Evolutionary conservation across 2,888 invertebrate species (phyloP).

Genomic region (Pseudoips prasinana): DNA sequence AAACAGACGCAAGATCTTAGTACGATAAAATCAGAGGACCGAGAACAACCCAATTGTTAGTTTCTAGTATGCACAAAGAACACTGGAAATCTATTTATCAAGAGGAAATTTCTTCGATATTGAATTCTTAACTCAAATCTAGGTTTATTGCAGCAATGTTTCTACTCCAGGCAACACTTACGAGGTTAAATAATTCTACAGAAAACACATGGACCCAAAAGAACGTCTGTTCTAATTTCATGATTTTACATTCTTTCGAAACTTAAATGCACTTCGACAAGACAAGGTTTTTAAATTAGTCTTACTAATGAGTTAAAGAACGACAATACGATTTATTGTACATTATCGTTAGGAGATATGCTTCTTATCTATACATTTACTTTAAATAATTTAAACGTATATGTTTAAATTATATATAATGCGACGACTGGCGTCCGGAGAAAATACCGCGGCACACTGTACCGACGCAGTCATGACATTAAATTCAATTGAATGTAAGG

Average conservation of each 20-base stretch:
- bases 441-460: constrained; percentile 25
- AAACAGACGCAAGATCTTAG: constrained; percentile 24
- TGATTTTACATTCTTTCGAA: too few relatives aligned
- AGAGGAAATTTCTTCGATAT: too few relatives aligned
- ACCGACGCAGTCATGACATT: constrained; percentile 41
- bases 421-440: constrained; percentile 33
- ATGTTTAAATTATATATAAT: too few relatives aligned
- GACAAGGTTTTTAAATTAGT: constrained; percentile 53
- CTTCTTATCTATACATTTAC: constrained; percentile 62
- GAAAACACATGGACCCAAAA: too few relatives aligned
- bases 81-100: constrained; percentile 10
- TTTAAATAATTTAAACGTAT: constrained; percentile 60
- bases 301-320: constrained; percentile 41
- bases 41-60: constrained; percentile 11
- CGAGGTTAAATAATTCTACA: too few relatives aligned
- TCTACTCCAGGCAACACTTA: too few relatives aligned
- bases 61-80: constrained; percentile 5
- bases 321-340: constrained; percentile 48
- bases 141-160: too few relatives aligned
- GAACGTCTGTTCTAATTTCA: too few relatives aligned
- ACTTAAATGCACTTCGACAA: not conserved
- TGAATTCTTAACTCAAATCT: too few relatives aligned
- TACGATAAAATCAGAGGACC: constrained; percentile 36
- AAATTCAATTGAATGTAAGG: constrained; percentile 46
- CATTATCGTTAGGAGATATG: constrained; percentile 47